phyloP scores from a whole-genome alignment of 2,888 invertebrate genomes.

The Drosophila meridionalis region DNA sequence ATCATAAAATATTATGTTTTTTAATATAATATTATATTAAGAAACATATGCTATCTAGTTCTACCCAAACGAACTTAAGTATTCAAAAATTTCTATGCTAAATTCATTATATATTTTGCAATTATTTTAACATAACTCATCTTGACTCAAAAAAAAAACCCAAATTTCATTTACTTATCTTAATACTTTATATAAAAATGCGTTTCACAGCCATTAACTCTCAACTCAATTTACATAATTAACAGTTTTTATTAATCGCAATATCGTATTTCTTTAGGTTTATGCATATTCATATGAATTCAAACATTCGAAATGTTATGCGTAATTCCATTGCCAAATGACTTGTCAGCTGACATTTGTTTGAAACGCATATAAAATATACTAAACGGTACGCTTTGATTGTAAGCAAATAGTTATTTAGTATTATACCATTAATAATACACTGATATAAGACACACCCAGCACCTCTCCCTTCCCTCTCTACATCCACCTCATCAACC shows the following conservation, averaged over 20 bases:
- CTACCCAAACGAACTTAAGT: too few species aligned
- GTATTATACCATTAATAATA: conserved; percentile 12
- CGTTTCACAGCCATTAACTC: neutral
- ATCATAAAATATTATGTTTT: too few species aligned
- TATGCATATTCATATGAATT: neutral
- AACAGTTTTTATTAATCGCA: neutral
- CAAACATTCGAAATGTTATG: conserved; percentile 2
- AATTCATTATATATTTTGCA: too few species aligned
- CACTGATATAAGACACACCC: neutral
- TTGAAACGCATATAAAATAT: conserved; percentile 1
- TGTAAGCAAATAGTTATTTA: conserved; percentile 11
- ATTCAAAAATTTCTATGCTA: too few species aligned
- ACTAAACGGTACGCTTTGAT: neutral
- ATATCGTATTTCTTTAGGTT: neutral
- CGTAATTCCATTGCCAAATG: conserved; percentile 14
- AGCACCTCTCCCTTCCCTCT: fast-evolving
- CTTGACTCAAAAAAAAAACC: neutral
- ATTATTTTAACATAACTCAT: neutral
- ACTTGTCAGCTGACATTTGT: conserved; percentile 11
- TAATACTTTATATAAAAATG: neutral
- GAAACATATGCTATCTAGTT: too few species aligned
- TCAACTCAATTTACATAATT: neutral
- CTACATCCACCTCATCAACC: neutral
- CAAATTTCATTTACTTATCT: neutral
- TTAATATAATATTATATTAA: too few species aligned